These are phyloP conservation scores for Cisticola juncidis DNA, from an alignment of 2,113 vertebrate species.

Conservation along the genomic window DNA sequence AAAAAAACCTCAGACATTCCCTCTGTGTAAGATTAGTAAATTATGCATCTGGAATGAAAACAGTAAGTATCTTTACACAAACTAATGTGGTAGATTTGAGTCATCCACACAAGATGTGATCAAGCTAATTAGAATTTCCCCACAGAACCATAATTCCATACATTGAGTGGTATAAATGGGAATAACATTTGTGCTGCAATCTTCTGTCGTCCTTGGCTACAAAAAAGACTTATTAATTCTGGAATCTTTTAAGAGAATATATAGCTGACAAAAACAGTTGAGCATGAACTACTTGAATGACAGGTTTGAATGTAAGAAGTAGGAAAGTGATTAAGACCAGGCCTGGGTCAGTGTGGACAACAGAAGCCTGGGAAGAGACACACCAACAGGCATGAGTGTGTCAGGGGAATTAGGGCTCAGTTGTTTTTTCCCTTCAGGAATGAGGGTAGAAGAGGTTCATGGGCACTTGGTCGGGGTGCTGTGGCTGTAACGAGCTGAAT, in stretches of 20 bases:
- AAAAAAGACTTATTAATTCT: not conserved
- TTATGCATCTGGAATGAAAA: not conserved
- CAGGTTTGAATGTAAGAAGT: not conserved
- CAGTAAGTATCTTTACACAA: not conserved
- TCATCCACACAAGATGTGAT: not conserved
- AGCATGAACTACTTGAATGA: not conserved
- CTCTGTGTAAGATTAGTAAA: not conserved
- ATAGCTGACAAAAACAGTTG: not conserved
- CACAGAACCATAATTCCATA: not conserved
- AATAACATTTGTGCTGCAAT: not conserved
- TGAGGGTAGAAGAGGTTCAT: not conserved
- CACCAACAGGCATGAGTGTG: not conserved
- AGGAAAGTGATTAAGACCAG: not conserved
- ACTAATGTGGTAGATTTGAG: not conserved
- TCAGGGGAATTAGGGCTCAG: not conserved
- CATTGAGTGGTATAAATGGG: not conserved
- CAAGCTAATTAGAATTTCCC: not conserved
- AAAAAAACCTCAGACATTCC: not conserved
- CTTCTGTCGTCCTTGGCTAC: not conserved
- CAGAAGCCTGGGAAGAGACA: not conserved
- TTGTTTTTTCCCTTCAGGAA: not conserved
- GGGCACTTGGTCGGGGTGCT: not conserved
- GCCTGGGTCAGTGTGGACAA: not conserved
- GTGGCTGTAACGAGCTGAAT: accelerated
- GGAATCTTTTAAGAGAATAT: not conserved